These are phyloP conservation scores for Emmelina monodactyla DNA, from an alignment of 2,888 invertebrate genomes.

Conservation along the genomic window DNA sequence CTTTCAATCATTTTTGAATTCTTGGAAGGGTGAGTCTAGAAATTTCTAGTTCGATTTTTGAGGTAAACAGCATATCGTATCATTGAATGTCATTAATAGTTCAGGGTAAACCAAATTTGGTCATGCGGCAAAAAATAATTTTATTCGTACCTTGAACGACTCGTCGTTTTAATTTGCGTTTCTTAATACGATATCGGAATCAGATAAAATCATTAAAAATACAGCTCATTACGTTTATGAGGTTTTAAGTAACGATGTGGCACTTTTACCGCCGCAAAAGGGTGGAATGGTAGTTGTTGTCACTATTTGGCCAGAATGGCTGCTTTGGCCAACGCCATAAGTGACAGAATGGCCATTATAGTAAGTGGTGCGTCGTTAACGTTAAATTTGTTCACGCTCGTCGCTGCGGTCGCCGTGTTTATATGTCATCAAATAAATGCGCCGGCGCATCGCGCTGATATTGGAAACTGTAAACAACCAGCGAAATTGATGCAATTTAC, in stretches of 20 bases:
- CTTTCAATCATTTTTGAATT: too few species aligned
- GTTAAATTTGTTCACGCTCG: background rate
- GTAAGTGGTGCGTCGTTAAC: background rate
- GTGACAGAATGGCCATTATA: slow-evolving; percentile 1
- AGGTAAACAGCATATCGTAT: too few species aligned
- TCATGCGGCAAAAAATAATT: too few species aligned
- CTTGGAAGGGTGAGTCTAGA: too few species aligned
- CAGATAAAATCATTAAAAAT: background rate
- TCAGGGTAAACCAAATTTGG: too few species aligned
- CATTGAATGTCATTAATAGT: too few species aligned
- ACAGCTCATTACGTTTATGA: background rate
- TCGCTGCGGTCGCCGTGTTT: background rate
- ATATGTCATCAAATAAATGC: background rate
- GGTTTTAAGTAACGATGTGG: slow-evolving; percentile 1
- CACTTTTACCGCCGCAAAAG: slow-evolving; percentile 1
- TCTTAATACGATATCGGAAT: too few species aligned
- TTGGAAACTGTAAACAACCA: too few species aligned
- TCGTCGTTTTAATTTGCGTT: too few species aligned
- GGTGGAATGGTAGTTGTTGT: background rate
- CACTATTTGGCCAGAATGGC: background rate
- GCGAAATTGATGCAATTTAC: background rate
- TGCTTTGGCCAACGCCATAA: background rate
- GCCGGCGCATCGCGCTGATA: background rate
- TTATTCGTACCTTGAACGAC: too few species aligned
- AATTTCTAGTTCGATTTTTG: too few species aligned